Percentiles rank a stretch among this genome's conserved stretches.
Conservation (phyloP, 2,113 vertebrate genomes). For the Sarotherodon lohbergeri region DNA sequence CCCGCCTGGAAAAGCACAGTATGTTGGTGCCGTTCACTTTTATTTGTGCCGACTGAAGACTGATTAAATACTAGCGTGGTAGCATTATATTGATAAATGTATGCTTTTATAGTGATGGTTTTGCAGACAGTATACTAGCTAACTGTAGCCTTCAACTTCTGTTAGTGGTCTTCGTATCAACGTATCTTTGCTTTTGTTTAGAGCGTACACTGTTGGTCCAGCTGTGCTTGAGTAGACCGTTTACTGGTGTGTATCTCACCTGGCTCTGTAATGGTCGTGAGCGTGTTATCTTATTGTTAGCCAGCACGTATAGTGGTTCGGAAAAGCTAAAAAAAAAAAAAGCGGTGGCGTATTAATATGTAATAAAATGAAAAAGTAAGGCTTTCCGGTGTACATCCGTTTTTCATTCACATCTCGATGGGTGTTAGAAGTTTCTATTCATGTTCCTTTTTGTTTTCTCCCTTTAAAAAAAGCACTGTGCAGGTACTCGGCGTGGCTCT, state of each 20-base stretch:
- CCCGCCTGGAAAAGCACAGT: background rate
- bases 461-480: background rate
- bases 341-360: background rate
- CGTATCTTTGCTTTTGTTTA: background rate
- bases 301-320: background rate
- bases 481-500: background rate
- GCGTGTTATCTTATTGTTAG: background rate
- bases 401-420: background rate
- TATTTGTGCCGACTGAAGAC: background rate
- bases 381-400: background rate
- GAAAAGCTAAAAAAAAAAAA: background rate
- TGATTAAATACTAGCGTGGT: slow-evolving; percentile 13
- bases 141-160: slow-evolving; percentile 8
- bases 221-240: background rate
- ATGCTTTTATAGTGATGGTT: background rate
- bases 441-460: background rate
- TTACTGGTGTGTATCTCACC: background rate
- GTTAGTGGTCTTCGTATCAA: background rate
- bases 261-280: background rate
- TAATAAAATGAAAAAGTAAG: background rate
- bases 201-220: background rate
- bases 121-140: slow-evolving; percentile 21
- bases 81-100: background rate
- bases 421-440: background rate
- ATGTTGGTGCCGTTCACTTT: background rate